Evolutionary conservation across 2,113 vertebrate species (phyloP).

Genomic region (Trichechus manatus): DNA sequence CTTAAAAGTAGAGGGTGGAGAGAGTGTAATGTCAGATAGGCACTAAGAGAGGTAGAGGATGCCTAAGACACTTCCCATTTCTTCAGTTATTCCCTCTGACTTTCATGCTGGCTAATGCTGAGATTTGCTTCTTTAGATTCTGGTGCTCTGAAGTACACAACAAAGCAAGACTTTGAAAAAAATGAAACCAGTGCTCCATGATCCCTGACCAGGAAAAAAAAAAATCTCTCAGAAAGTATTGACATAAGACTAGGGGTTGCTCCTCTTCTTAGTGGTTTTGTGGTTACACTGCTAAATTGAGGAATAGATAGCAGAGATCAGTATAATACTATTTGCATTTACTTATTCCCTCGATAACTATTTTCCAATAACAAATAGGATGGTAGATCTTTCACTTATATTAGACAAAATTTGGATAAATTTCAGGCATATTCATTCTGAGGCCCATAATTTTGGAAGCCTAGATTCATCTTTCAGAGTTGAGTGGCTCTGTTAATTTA

Average conservation of each 20-base stretch:
- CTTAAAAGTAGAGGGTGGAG: not conserved
- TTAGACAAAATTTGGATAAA: constrained; percentile 1
- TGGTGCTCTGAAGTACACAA: not conserved
- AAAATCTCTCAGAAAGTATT: constrained; percentile 1
- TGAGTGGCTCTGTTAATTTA: constrained; percentile 41
- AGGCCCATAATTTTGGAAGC: not conserved
- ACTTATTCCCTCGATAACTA: constrained; percentile 12
- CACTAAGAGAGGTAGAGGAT: not conserved
- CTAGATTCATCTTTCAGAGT: constrained; percentile 7
- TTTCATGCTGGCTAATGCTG: not conserved
- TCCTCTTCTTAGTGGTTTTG: constrained; percentile 52
- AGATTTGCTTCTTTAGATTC: not conserved
- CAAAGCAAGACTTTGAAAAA: not conserved
- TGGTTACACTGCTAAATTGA: constrained; percentile 45
- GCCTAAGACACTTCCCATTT: not conserved
- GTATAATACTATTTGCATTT: constrained; percentile 24
- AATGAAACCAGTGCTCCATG: not conserved
- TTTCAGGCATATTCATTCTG: not conserved
- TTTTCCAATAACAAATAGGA: constrained; percentile 44
- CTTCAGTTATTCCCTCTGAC: not conserved
- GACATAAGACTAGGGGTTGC: not conserved
- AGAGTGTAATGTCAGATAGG: accelerated
- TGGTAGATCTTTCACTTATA: not conserved
- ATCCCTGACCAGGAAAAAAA: not conserved
- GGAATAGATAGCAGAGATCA: constrained; percentile 8